Conservation (phyloP, 2,797 vertebrate species). For the Dermochelys coriacea region DNA sequence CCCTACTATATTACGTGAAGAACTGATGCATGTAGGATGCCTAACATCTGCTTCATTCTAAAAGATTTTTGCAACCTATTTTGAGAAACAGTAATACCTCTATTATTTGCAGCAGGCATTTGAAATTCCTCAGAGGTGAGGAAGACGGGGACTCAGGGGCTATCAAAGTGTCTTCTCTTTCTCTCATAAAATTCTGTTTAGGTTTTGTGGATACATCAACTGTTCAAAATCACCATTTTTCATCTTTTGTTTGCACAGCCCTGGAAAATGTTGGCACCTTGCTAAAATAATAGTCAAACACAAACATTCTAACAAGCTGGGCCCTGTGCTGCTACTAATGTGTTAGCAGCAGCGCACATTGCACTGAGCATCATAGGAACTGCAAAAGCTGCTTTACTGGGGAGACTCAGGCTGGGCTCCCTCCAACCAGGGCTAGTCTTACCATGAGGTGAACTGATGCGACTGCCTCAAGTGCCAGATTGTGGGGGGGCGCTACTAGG, state of each 20-base stretch:
- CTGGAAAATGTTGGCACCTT: background rate
- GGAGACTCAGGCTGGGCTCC: background rate
- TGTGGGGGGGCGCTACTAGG: too few species aligned
- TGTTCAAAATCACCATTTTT: background rate
- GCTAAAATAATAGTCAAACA: background rate
- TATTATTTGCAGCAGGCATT: background rate
- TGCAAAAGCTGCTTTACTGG: background rate
- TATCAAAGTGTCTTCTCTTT: background rate
- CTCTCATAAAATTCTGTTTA: slow-evolving; percentile 1
- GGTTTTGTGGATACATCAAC: background rate
- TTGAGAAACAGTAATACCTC: background rate
- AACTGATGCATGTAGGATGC: slow-evolving; percentile 57
- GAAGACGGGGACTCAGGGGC: background rate
- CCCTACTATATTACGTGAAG: slow-evolving; percentile 48
- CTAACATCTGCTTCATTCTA: slow-evolving; percentile 5
- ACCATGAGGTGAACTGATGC: too few species aligned
- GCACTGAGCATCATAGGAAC: accelerated
- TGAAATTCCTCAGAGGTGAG: background rate
- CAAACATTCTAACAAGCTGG: background rate
- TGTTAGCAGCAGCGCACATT: background rate
- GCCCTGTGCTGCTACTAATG: background rate
- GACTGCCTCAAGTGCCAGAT: too few species aligned
- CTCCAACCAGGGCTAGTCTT: background rate
- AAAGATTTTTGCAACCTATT: background rate
- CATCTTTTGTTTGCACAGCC: background rate